Conservation (phyloP, 2,797 vertebrate genomes). For the Limosa lapponica region DNA sequence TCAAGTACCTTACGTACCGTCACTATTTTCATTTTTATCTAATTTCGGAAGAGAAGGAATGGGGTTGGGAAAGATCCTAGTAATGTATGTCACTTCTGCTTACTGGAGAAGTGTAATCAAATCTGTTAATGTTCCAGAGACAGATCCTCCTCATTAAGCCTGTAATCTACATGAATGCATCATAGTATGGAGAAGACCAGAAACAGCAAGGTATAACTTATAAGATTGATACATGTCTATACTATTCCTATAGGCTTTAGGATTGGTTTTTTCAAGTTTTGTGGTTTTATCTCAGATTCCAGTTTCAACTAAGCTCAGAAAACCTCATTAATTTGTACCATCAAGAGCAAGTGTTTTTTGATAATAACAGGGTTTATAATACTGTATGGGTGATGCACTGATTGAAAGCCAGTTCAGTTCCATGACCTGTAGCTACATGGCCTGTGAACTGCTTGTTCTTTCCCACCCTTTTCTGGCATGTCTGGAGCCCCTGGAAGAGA, state of each 20-base stretch:
- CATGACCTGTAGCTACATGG: background rate
- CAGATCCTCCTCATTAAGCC: background rate
- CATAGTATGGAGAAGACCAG: background rate
- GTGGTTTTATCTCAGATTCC: background rate
- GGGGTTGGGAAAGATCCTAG: background rate
- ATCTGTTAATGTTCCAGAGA: background rate
- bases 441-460: background rate
- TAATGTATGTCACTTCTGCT: background rate
- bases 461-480: background rate
- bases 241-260: background rate
- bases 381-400: background rate
- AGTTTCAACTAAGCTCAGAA: background rate
- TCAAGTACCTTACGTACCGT: background rate
- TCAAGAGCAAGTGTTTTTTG: background rate
- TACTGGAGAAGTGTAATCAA: background rate
- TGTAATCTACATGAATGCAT: background rate
- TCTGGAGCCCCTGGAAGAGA: background rate
- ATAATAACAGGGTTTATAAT: background rate
- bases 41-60: background rate
- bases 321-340: background rate
- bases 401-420: background rate
- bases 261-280: background rate
- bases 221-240: fast-evolving
- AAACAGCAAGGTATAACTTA: background rate
- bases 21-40: background rate